A percentile compares a stretch with the other conserved stretches of the same genome.
Conservation (phyloP, 2,797 vertebrate species). For the Rhadinocentrus ornatus region DNA sequence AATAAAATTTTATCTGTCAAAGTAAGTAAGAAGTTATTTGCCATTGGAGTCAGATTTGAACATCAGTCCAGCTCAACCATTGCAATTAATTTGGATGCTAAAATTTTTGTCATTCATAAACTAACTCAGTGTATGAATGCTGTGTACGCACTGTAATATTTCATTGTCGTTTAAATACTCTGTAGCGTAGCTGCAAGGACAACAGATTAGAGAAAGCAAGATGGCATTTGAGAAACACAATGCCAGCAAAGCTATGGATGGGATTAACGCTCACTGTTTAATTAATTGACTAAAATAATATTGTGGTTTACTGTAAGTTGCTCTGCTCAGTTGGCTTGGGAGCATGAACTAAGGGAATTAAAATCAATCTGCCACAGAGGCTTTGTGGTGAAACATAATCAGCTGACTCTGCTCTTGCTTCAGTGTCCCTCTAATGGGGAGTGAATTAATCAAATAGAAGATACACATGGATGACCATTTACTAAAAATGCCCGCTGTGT, state of each 20-base stretch:
- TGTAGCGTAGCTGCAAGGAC: background rate
- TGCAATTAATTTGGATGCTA: background rate
- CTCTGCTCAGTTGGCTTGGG: slow-evolving; percentile 35
- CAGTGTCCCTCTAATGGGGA: slow-evolving; percentile 21
- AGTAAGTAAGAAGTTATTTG: too few relatives aligned
- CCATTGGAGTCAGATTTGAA: background rate
- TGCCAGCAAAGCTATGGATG: slow-evolving; percentile 11
- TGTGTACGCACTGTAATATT: slow-evolving; percentile 1
- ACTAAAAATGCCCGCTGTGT: background rate
- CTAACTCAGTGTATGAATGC: background rate
- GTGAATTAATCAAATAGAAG: slow-evolving; percentile 26
- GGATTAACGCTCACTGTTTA: slow-evolving; percentile 47
- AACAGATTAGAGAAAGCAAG: slow-evolving; percentile 25
- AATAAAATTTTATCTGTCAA: too few relatives aligned
- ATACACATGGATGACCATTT: slow-evolving; percentile 12
- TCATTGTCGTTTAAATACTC: background rate
- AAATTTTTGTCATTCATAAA: slow-evolving; percentile 2
- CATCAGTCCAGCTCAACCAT: slow-evolving; percentile 10
- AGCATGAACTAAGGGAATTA: slow-evolving; percentile 37
- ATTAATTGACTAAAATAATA: slow-evolving; percentile 62
- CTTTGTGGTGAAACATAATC: slow-evolving; percentile 34
- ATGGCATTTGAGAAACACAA: slow-evolving; percentile 22
- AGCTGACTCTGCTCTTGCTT: slow-evolving; percentile 41
- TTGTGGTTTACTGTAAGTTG: slow-evolving; percentile 35
- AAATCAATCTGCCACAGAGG: slow-evolving; percentile 45